phyloP scores from a whole-genome alignment of 2,888 invertebrate genomes.

The Cataglyphis albicans region DNA sequence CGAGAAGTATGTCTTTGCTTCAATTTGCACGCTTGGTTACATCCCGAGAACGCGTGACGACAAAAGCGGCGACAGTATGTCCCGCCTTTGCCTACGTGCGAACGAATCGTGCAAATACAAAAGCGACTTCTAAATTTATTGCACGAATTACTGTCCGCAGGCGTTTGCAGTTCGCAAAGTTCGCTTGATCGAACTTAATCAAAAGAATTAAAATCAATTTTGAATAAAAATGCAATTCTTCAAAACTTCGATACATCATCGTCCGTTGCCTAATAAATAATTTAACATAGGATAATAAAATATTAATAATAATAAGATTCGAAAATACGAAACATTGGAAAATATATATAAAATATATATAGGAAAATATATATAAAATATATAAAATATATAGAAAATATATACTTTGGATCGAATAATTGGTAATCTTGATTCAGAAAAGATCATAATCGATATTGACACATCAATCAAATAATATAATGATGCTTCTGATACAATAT shows the following conservation, averaged over 20 bases:
- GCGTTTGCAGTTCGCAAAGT: conserved; percentile 6
- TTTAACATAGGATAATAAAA: background rate
- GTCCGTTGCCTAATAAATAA: background rate
- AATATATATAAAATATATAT: no score
- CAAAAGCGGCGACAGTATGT: conserved; percentile 35
- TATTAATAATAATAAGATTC: background rate
- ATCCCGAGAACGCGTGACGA: conserved; percentile 42
- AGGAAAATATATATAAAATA: no score
- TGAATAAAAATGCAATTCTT: background rate
- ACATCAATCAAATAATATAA: background rate
- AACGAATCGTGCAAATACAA: conserved; percentile 66
- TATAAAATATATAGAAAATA: no score
- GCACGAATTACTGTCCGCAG: conserved; percentile 61
- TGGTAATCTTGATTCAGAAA: background rate
- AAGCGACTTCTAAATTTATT: conserved; percentile 68
- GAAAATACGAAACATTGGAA: background rate
- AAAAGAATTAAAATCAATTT: conserved; percentile 22
- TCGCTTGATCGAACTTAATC: background rate
- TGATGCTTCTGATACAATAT: background rate
- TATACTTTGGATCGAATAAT: background rate
- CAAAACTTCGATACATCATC: background rate
- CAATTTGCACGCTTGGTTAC: conserved; percentile 66
- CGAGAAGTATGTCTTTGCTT: conserved; percentile 48
- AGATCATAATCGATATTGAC: background rate
- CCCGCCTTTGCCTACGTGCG: conserved; percentile 52